Percentiles rank a stretch among this genome's conserved stretches.
Conservation (phyloP, 2,888 invertebrate genomes). For the Tachina lurida region DNA sequence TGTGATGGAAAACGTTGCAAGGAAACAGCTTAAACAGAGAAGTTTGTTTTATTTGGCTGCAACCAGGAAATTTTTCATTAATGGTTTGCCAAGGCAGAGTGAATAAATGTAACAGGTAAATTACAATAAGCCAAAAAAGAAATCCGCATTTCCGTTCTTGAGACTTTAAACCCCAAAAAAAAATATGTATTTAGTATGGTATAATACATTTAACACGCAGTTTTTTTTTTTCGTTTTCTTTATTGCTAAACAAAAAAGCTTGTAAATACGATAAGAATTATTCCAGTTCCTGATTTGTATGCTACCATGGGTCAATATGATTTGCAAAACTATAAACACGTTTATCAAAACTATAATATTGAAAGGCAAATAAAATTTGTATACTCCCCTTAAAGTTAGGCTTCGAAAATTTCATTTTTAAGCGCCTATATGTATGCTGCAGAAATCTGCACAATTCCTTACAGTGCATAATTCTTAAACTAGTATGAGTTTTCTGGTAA, state of each 20-base stretch:
- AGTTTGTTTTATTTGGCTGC: conserved; percentile 6
- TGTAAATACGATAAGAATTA: conserved; percentile 48
- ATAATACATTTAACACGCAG: conserved; percentile 63
- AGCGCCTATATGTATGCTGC: too few species aligned
- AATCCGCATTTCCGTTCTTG: conserved; percentile 67
- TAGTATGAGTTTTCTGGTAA: too few species aligned
- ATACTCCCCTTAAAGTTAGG: too few species aligned
- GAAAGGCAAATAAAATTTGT: too few species aligned
- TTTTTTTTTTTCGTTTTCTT: conserved; percentile 21
- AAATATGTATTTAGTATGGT: conserved; percentile 40
- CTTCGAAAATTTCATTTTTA: too few species aligned
- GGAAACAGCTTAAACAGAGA: conserved; percentile 17
- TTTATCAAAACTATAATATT: neutral
- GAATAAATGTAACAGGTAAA: conserved; percentile 47
- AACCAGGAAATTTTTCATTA: conserved; percentile 19
- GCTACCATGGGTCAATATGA: conserved; percentile 9
- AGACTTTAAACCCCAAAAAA: conserved; percentile 35
- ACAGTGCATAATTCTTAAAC: too few species aligned
- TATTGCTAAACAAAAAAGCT: conserved; percentile 1
- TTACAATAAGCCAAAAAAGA: conserved; percentile 49
- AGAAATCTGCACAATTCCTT: too few species aligned
- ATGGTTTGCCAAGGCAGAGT: neutral
- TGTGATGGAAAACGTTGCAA: conserved; percentile 29
- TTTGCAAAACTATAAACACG: neutral
- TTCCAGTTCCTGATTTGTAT: conserved; percentile 33